Percentiles rank a stretch among this genome's conserved stretches.
These are phyloP conservation scores for Ibidorhyncha struthersii DNA, from an alignment of 2,113 vertebrate genomes.

Conservation along the genomic window DNA sequence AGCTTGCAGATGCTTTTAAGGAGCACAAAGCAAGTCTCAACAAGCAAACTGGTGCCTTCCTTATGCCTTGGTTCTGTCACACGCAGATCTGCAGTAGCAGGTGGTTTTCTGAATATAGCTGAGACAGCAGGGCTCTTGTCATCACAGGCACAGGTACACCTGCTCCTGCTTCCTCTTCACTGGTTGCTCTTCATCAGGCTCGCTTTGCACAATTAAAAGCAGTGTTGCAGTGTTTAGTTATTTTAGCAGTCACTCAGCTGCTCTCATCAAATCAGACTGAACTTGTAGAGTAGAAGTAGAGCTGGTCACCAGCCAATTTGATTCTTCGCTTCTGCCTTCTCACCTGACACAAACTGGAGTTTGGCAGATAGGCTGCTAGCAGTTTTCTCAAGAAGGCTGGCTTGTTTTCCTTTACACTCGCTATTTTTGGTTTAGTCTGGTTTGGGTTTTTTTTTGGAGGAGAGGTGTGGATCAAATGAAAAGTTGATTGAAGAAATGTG, in stretches of 20 bases:
- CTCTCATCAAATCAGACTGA: background rate
- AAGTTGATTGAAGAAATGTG: background rate
- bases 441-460: background rate
- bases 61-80: background rate
- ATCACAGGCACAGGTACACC: background rate
- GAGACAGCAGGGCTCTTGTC: background rate
- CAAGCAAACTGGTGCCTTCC: background rate
- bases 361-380: background rate
- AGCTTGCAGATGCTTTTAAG: background rate
- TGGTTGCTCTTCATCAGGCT: conserved; percentile 18
- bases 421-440: background rate
- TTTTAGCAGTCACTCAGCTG: background rate
- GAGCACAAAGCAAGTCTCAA: background rate
- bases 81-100: background rate
- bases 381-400: background rate
- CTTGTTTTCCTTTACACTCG: background rate
- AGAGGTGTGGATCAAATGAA: background rate
- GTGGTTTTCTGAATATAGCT: background rate
- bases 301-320: background rate
- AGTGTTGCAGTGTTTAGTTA: background rate
- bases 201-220: background rate
- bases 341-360: background rate
- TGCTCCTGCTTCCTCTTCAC: background rate
- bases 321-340: background rate
- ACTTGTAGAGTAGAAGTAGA: background rate